Conservation (phyloP, 2,113 vertebrate genomes). For the Psittacula cyanocephala region DNA sequence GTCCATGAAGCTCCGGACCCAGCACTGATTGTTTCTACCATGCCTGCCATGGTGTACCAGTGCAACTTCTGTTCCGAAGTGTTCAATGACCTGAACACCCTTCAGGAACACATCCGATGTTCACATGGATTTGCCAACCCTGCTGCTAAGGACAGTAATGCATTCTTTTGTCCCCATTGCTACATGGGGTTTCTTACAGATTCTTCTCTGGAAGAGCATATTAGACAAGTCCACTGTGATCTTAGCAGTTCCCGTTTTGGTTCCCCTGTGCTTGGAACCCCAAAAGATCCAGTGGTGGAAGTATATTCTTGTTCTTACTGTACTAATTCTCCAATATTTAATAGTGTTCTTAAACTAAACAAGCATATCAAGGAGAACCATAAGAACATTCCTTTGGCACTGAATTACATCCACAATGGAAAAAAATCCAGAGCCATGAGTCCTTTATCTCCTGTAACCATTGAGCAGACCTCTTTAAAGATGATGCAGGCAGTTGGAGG, state of each 20-base stretch:
- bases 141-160: conserved; percentile 94
- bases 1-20: conserved; percentile 91
- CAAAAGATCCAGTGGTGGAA: conserved; percentile 94
- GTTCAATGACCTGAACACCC: conserved; percentile 91
- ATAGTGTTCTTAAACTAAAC: conserved; percentile 93
- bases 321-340: conserved; percentile 97
- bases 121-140: conserved; percentile 93
- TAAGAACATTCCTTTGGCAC: conserved; percentile 97
- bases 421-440: conserved; percentile 94
- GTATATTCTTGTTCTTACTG: conserved; percentile 98
- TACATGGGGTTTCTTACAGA: conserved; percentile 99
- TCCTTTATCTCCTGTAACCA: conserved; percentile 90
- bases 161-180: conserved; percentile 98
- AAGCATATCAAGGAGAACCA: conserved; percentile 99
- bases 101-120: conserved; percentile 97
- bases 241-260: conserved; percentile 91
- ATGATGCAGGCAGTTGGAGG: conserved; percentile 85
- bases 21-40: conserved; percentile 84
- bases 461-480: conserved; percentile 89
- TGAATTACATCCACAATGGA: conserved; percentile 96
- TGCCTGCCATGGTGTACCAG: conserved; percentile 91
- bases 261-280: conserved; percentile 90
- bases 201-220: conserved; percentile 94
- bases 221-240: conserved; percentile 94
- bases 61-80: conserved; percentile 98